Percentiles rank a stretch among this genome's conserved stretches.
phyloP scores from a whole-genome alignment of 2,888 invertebrate species.

The Clunio marinus region DNA sequence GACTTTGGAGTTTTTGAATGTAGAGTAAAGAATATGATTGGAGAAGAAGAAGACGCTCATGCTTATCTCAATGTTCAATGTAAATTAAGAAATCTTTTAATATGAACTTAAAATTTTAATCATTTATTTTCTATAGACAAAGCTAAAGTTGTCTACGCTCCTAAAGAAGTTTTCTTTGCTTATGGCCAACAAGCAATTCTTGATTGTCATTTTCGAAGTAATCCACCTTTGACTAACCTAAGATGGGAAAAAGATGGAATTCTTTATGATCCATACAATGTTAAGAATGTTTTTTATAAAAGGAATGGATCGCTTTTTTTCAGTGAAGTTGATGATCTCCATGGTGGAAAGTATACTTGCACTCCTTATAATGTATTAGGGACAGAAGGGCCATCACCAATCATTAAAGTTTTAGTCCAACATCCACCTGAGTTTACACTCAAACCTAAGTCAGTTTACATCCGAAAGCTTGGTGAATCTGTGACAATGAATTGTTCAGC shows the following conservation, averaged over 20 bases:
- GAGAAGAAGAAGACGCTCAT: slow-evolving; percentile 71
- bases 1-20: slow-evolving; percentile 88
- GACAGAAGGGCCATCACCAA: slow-evolving; percentile 75
- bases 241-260: slow-evolving; percentile 93
- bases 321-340: slow-evolving; percentile 77
- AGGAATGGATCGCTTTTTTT: slow-evolving; percentile 80
- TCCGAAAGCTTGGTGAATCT: slow-evolving; percentile 73
- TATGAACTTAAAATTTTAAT: not conserved
- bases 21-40: slow-evolving; percentile 69
- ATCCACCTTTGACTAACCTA: slow-evolving; percentile 82
- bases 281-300: slow-evolving; percentile 79
- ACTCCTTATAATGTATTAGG: slow-evolving; percentile 88
- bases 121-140: slow-evolving; percentile 62
- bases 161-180: slow-evolving; percentile 77
- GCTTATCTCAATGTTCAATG: slow-evolving; percentile 91
- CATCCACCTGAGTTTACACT: slow-evolving; percentile 78
- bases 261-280: slow-evolving; percentile 84
- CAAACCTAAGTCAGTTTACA: slow-evolving; percentile 78
- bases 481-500: slow-evolving; percentile 80
- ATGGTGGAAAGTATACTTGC: slow-evolving; percentile 84
- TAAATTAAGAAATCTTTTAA: slow-evolving; percentile 53
- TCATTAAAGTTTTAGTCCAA: slow-evolving; percentile 78
- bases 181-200: slow-evolving; percentile 76
- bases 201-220: slow-evolving; percentile 88
- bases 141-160: slow-evolving; percentile 85